phyloP scores from a whole-genome alignment of 2,113 vertebrate species.

The Seriola dumerili region DNA sequence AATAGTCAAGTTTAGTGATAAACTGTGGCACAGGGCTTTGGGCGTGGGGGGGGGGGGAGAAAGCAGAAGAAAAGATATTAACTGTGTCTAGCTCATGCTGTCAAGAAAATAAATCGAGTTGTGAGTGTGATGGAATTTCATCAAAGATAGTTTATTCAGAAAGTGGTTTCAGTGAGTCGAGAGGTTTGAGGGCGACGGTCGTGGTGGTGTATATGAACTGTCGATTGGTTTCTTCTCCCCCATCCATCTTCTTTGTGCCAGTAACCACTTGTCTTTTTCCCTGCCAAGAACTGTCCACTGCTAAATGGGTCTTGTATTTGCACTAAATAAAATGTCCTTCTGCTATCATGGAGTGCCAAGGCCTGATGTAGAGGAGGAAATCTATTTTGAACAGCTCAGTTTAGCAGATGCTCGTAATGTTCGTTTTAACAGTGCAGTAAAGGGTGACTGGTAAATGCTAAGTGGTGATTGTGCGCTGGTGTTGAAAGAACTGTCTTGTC shows the following conservation, averaged over 20 bases:
- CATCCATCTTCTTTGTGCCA: slow-evolving; percentile 52
- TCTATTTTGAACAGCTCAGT: slow-evolving; percentile 11
- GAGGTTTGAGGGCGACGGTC: neutral
- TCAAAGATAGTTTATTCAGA: slow-evolving; percentile 22
- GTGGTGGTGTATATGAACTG: neutral
- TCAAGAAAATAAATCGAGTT: slow-evolving; percentile 8
- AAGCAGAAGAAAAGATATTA: neutral
- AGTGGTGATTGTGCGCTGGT: neutral
- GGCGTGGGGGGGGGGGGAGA: neutral
- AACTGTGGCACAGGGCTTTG: neutral
- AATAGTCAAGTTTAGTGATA: neutral
- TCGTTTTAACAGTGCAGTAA: neutral
- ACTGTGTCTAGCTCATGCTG: neutral
- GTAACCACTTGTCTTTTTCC: slow-evolving; percentile 4
- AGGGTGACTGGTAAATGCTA: slow-evolving; percentile 16
- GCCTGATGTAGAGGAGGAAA: slow-evolving; percentile 12
- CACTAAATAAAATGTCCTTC: slow-evolving; percentile 44
- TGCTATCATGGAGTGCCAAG: slow-evolving; percentile 3
- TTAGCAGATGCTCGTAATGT: slow-evolving; percentile 9
- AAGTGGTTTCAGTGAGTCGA: neutral
- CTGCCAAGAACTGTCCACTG: slow-evolving; percentile 38
- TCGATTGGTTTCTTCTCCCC: slow-evolving; percentile 23
- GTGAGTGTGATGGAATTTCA: slow-evolving; percentile 2
- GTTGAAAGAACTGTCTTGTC: slow-evolving; percentile 31
- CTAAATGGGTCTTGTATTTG: slow-evolving; percentile 38